phyloP scores from a whole-genome alignment of 92 coral and sea anemone species.

The Siderastrea siderea region DNA sequence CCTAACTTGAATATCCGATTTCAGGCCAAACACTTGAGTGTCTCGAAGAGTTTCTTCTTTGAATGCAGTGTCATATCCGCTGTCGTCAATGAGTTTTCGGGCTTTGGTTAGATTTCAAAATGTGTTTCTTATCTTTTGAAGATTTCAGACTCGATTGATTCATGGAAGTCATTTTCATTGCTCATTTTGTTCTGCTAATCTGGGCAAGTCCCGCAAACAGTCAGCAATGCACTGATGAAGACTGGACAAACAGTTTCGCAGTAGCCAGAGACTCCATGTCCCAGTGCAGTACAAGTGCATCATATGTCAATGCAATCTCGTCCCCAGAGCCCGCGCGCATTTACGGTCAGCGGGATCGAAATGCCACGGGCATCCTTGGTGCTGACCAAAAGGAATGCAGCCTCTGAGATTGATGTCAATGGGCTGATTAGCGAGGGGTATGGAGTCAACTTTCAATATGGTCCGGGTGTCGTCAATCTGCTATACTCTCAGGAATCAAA shows the following conservation, averaged over 20 bases:
- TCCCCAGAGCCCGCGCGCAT: too few species aligned
- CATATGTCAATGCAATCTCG: too few species aligned
- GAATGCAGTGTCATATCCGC: constrained; percentile 46
- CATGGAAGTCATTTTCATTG: background rate
- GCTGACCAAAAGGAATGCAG: too few species aligned
- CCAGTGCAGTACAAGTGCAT: background rate
- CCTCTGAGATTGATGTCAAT: too few species aligned
- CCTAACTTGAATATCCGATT: constrained; percentile 19
- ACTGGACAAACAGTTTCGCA: constrained; percentile 6
- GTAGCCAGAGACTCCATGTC: background rate
- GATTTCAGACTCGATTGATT: background rate
- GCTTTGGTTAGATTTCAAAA: constrained; percentile 61
- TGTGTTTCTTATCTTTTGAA: too few species aligned
- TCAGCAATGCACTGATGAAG: background rate
- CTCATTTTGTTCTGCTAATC: background rate
- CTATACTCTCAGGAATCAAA: constrained; percentile 1
- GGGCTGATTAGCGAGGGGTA: constrained; percentile 1
- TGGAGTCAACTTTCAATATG: background rate
- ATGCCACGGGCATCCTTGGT: too few species aligned
- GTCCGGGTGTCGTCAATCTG: background rate
- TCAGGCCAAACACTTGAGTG: constrained; percentile 55
- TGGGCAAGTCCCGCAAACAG: background rate
- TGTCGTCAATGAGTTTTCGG: constrained; percentile 49
- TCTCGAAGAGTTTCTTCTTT: constrained; percentile 61
- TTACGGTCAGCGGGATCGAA: too few species aligned